Conservation (phyloP, 2,888 invertebrate species). For the Axea sp. region DNA sequence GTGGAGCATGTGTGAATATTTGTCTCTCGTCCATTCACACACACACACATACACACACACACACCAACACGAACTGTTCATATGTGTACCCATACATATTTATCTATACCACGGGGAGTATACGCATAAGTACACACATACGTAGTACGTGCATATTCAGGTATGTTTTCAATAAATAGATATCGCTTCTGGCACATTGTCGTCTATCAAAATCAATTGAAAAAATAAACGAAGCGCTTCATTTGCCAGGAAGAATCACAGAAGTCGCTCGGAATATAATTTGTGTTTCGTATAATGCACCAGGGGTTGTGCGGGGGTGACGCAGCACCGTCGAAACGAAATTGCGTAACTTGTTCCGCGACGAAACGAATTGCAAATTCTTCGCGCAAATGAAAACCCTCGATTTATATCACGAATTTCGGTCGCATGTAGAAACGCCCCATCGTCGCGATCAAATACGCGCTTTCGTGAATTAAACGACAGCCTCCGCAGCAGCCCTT, state of each 20-base stretch:
- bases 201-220: constrained; percentile 67
- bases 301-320: not conserved
- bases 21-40: too few species aligned
- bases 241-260: constrained; percentile 21
- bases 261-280: constrained; percentile 10
- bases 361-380: constrained; percentile 54
- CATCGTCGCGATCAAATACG: constrained; percentile 48
- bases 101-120: too few species aligned
- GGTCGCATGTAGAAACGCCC: constrained; percentile 52
- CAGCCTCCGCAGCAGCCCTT: constrained; percentile 31
- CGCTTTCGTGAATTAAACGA: constrained; percentile 51
- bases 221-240: constrained; percentile 60
- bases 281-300: constrained; percentile 28
- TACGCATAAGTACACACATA: too few species aligned
- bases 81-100: too few species aligned
- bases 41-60: too few species aligned
- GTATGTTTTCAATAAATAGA: constrained; percentile 69
- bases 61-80: too few species aligned
- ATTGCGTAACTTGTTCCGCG: constrained; percentile 38
- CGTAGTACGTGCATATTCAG: constrained; percentile 61
- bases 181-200: constrained; percentile 73
- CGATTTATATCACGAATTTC: constrained; percentile 58
- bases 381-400: constrained; percentile 56
- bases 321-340: too few species aligned
- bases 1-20: too few species aligned